These are phyloP conservation scores for Mystacornis crossleyi DNA, from an alignment of 2,113 vertebrate species.

Conservation along the genomic window DNA sequence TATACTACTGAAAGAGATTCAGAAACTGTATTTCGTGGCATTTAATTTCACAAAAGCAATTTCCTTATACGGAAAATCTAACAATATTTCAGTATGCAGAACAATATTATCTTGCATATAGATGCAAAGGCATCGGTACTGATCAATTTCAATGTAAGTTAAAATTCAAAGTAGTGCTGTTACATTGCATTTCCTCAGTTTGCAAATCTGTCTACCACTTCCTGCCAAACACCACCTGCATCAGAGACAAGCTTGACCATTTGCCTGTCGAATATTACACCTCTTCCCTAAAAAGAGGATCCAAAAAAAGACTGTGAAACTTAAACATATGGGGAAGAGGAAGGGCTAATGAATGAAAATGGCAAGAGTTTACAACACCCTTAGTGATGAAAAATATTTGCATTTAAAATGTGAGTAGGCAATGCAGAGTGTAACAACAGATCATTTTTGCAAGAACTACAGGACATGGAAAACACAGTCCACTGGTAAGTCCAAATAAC, in stretches of 20 bases:
- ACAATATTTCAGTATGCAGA: background rate
- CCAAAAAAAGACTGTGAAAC: background rate
- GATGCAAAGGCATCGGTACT: background rate
- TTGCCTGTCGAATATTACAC: background rate
- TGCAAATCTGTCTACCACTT: background rate
- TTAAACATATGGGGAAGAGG: background rate
- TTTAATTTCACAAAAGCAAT: background rate
- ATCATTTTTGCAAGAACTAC: background rate
- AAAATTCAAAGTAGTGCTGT: background rate
- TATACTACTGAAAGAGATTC: background rate
- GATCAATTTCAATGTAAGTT: background rate
- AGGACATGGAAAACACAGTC: background rate
- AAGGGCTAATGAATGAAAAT: background rate
- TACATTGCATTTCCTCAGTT: background rate
- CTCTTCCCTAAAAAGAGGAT: background rate
- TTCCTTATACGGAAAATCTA: background rate
- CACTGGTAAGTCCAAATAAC: background rate
- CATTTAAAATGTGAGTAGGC: background rate
- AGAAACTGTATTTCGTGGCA: background rate
- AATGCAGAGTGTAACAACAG: background rate
- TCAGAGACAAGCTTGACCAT: background rate
- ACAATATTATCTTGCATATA: background rate
- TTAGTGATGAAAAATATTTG: background rate
- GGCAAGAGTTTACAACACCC: background rate
- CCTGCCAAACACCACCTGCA: background rate